Evolutionary conservation across 2,113 vertebrate species (phyloP).

Genomic region (Catharus minimus): DNA sequence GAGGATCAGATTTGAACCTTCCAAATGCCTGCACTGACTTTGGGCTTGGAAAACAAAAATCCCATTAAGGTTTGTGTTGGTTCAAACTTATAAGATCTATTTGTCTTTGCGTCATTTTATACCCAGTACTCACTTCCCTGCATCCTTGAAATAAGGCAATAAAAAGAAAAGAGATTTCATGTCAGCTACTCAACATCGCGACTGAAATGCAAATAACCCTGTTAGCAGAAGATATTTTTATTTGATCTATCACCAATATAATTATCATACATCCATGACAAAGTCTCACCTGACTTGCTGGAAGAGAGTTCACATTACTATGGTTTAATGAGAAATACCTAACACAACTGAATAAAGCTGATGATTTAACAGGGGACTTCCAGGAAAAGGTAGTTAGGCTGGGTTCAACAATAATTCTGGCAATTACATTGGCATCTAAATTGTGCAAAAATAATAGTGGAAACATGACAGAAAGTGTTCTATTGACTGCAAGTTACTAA

Average conservation of each 20-base stretch:
- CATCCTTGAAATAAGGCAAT: neutral
- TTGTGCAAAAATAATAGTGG: neutral
- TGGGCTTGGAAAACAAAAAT: neutral
- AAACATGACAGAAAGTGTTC: neutral
- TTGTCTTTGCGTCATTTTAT: neutral
- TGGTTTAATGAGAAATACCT: slow-evolving; percentile 25
- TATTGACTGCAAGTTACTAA: neutral
- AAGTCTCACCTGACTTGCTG: slow-evolving; percentile 13
- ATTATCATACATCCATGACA: slow-evolving; percentile 10
- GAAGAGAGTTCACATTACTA: neutral
- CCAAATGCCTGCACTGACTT: neutral
- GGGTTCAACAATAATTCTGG: neutral
- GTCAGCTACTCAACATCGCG: neutral
- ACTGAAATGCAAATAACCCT: slow-evolving; percentile 41
- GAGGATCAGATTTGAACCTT: neutral
- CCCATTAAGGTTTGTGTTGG: neutral
- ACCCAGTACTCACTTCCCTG: neutral
- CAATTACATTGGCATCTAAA: slow-evolving; percentile 5
- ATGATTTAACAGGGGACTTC: neutral
- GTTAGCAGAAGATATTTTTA: neutral
- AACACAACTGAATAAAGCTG: neutral
- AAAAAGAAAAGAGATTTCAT: neutral
- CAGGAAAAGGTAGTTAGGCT: neutral
- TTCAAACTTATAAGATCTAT: neutral
- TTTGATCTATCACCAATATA: neutral